These are phyloP conservation scores for Penaeus vannamei DNA, from an alignment of 1,140 invertebrate species.

Conservation along the genomic window DNA sequence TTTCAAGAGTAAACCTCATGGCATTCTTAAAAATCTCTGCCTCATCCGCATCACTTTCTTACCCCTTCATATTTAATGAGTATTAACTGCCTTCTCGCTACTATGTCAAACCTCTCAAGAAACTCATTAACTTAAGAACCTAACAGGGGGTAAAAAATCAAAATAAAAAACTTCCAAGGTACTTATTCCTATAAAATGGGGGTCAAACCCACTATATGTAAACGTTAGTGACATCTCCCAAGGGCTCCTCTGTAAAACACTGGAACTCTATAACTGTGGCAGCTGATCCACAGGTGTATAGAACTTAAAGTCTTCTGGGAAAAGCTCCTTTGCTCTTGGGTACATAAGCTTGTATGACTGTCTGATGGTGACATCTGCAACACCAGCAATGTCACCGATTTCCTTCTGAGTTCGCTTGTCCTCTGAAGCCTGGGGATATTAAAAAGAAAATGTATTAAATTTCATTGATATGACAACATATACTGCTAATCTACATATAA, in stretches of 20 bases:
- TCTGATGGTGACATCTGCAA: conserved; percentile 98
- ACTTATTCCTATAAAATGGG: too few species aligned
- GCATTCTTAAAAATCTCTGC: too few species aligned
- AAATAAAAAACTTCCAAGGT: too few species aligned
- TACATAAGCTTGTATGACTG: conserved; percentile 99
- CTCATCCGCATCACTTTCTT: too few species aligned
- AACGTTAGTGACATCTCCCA: too few species aligned
- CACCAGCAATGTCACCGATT: conserved; percentile 97
- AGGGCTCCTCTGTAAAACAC: background rate
- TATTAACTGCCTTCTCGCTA: too few species aligned
- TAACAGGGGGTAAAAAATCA: too few species aligned
- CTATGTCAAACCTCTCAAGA: too few species aligned
- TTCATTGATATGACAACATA: background rate
- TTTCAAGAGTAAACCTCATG: too few species aligned
- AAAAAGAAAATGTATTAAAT: conserved; percentile 2
- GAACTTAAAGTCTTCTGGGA: conserved; percentile 97
- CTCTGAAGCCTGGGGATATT: conserved; percentile 84
- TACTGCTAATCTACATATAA: background rate
- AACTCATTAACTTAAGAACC: too few species aligned
- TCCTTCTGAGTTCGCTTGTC: conserved; percentile 97
- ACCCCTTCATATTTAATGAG: too few species aligned
- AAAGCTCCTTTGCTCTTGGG: conserved; percentile 90
- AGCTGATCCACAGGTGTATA: conserved; percentile 94
- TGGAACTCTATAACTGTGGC: conserved; percentile 76
- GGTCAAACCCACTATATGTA: too few species aligned